Evolutionary conservation across 1,140 invertebrate species (phyloP).

Genomic region (Trinorchestia longiramus): DNA sequence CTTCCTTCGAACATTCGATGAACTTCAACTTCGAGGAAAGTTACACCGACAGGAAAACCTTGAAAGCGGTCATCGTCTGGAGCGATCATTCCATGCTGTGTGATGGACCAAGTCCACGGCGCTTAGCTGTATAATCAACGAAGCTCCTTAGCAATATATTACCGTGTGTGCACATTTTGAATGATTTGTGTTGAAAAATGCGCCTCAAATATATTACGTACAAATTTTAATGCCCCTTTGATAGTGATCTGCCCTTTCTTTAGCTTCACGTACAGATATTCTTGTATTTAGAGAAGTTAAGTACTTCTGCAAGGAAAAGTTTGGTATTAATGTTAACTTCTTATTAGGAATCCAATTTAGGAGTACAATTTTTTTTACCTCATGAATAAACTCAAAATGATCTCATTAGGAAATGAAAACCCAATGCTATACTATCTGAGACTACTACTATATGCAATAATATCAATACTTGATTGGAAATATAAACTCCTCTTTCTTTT

Average conservation of each 20-base stretch:
- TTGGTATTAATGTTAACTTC: not conserved
- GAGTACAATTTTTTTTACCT: too few species aligned
- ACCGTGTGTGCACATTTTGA: not conserved
- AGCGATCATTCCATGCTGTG: not conserved
- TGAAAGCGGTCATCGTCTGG: not conserved
- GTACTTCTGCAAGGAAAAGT: not conserved
- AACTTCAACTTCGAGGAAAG: conserved; percentile 20
- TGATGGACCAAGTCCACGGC: not conserved
- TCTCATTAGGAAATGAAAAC: too few species aligned
- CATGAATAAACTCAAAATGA: too few species aligned
- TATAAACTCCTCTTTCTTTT: not conserved
- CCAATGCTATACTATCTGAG: too few species aligned
- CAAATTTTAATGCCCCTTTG: not conserved
- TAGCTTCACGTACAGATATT: not conserved
- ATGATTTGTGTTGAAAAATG: not conserved
- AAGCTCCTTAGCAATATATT: not conserved
- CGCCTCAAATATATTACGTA: not conserved
- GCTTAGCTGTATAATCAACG: not conserved
- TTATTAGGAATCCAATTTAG: not conserved
- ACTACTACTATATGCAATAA: too few species aligned
- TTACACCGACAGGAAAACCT: not conserved
- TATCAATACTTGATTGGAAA: too few species aligned
- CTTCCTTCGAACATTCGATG: not conserved
- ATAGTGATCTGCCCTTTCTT: not conserved
- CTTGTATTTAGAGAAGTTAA: not conserved